Base-by-base conservation (phyloP, 2,888 invertebrate species). In the Orgyia antiqua region DNA sequence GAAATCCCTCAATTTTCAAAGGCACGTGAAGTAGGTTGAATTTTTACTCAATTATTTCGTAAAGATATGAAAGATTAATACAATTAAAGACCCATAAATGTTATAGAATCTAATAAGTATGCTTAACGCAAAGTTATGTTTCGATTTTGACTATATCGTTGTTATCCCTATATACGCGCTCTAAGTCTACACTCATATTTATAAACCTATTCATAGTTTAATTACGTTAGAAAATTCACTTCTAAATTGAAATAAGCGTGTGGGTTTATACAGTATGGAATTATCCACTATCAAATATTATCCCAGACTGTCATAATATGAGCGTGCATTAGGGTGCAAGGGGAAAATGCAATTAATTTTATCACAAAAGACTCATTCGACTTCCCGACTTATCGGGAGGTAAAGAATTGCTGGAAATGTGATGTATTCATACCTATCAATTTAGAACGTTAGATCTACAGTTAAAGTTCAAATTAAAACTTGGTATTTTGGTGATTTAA, bases 291-390 rank as follows among this genome's bases (percentile, higher is more conserved):
- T 50, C 42, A 36, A 29, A 33, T 51, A 42, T 52, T 48, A 27
- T 43, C 35, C 17, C 52, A 52, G 52, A 36, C 42, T 37, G 31
- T 37, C 52, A 51, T 51, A 55, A 43, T 55, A 43, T 55, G 59
- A 42, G 39, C 58, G 45, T 36, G 42, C 56, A 57, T 35, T 36
- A 50, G 45, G 56, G 54, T 69, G 67, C 69, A 64, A 53, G 75
- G 75, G 71, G 65, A 68, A 58, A 77, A 72, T 73, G 77, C 76
- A 78, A 79, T 79, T 78, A 79, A 77, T 77, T 73, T 74, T 63
- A 69, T 69, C 74, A 78, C 74, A 78, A 80, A 71, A 71, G 74
- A 59, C 57, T 54, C 49, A 57, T 64, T 53, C 57, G 53, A 45
- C 49, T 53, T 42, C 44, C 42, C 48, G 45, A 46, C 52, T 49